These are phyloP conservation scores for Pristionchus entomophagus DNA, from an alignment of 2,888 invertebrate genomes.

Conservation along the genomic window DNA sequence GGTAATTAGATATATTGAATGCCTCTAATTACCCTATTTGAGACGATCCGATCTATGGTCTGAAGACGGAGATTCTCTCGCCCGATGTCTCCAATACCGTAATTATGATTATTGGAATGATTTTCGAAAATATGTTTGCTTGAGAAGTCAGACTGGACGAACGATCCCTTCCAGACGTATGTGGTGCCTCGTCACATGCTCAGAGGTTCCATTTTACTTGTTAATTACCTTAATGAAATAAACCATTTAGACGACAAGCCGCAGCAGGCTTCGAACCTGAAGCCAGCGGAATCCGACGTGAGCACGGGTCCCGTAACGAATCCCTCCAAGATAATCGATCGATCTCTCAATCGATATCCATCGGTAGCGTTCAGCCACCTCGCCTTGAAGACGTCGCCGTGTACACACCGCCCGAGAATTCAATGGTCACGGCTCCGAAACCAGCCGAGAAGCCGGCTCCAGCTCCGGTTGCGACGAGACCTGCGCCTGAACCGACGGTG, in stretches of 20 bases:
- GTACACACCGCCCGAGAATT: constrained; percentile 19
- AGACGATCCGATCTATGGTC: constrained; percentile 11
- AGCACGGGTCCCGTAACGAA: constrained; percentile 7
- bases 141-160: neutral
- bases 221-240: neutral
- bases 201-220: neutral
- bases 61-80: constrained; percentile 30
- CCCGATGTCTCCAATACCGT: neutral
- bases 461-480: neutral
- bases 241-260: neutral
- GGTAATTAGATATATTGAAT: neutral
- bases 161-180: constrained; percentile 30
- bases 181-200: neutral
- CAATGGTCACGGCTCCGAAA: neutral
- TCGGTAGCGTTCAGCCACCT: neutral
- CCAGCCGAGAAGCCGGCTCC: neutral
- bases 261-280: neutral
- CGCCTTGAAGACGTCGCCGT: neutral
- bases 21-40: neutral
- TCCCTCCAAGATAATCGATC: neutral
- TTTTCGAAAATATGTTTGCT: no score
- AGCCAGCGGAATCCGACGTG: neutral
- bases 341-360: neutral
- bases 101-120: neutral
- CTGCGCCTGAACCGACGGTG: neutral